These are phyloP conservation scores for Redunca redunca DNA, from an alignment of 2,113 vertebrate species.

Conservation along the genomic window DNA sequence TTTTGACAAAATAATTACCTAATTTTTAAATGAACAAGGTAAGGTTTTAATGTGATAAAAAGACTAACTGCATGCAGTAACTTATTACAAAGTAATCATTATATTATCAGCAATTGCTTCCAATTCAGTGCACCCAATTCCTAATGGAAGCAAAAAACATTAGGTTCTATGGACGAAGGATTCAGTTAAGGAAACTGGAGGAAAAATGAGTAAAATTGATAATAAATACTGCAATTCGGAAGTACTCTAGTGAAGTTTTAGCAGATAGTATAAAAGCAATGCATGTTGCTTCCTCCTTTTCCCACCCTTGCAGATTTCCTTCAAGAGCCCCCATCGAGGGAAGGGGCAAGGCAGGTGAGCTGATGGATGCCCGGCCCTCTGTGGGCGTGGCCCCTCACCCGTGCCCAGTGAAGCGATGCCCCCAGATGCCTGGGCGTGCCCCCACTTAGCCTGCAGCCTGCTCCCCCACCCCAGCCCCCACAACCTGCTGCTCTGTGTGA, in stretches of 20 bases:
- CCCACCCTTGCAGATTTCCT: background rate
- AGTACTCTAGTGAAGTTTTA: background rate
- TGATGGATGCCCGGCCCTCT: background rate
- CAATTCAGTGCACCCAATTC: background rate
- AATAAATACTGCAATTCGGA: background rate
- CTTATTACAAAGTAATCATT: background rate
- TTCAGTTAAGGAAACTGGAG: background rate
- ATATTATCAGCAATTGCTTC: background rate
- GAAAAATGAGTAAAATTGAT: background rate
- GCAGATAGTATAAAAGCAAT: background rate
- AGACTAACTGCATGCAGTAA: background rate
- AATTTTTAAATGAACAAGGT: background rate
- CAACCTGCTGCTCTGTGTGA: background rate
- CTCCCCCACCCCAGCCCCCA: background rate
- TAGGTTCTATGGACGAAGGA: background rate
- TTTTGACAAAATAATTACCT: background rate
- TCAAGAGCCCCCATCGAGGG: background rate
- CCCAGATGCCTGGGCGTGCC: background rate
- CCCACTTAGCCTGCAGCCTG: background rate
- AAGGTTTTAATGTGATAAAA: background rate
- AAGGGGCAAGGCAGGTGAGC: background rate
- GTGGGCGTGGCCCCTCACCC: background rate
- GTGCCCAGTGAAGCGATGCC: background rate
- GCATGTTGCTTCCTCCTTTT: background rate
- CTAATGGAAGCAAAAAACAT: background rate